Conservation (phyloP, 2,113 vertebrate genomes). For the Pholis gunnellus region DNA sequence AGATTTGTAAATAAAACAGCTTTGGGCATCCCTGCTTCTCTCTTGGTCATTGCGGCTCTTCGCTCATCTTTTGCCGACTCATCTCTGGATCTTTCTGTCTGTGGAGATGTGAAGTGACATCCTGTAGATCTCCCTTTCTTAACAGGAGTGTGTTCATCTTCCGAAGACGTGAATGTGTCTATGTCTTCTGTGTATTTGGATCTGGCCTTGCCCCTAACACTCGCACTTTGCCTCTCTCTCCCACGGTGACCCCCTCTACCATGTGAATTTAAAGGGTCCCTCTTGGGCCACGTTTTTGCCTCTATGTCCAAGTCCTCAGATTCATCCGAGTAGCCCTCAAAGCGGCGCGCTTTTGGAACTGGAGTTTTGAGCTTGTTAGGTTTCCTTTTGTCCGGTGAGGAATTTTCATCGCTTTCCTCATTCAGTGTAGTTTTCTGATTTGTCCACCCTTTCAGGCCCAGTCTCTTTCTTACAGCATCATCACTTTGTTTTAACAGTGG, state of each 20-base stretch:
- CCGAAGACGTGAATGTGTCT: conserved; percentile 87
- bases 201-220: conserved; percentile 25
- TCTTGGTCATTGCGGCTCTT: not conserved
- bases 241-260: not conserved
- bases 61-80: not conserved
- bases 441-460: conserved; percentile 44
- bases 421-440: conserved; percentile 39
- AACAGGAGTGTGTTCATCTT: conserved; percentile 79
- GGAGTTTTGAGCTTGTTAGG: conserved; percentile 6
- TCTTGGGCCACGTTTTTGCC: conserved; percentile 1
- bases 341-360: conserved; percentile 7
- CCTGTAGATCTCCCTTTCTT: conserved; percentile 58
- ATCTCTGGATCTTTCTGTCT: not conserved
- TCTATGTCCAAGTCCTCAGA: conserved; percentile 88
- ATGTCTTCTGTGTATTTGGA: conserved; percentile 78
- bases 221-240: conserved; percentile 33
- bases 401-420: conserved; percentile 47
- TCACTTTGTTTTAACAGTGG: conserved; percentile 70
- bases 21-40: not conserved
- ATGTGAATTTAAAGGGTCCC: not conserved
- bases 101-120: conserved; percentile 15
- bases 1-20: conserved; percentile 50
- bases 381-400: conserved; percentile 47
- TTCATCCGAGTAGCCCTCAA: conserved; percentile 83
- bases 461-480: conserved; percentile 71